These are phyloP conservation scores for Zapornia atra DNA, from an alignment of 2,113 vertebrate species.

Conservation along the genomic window DNA sequence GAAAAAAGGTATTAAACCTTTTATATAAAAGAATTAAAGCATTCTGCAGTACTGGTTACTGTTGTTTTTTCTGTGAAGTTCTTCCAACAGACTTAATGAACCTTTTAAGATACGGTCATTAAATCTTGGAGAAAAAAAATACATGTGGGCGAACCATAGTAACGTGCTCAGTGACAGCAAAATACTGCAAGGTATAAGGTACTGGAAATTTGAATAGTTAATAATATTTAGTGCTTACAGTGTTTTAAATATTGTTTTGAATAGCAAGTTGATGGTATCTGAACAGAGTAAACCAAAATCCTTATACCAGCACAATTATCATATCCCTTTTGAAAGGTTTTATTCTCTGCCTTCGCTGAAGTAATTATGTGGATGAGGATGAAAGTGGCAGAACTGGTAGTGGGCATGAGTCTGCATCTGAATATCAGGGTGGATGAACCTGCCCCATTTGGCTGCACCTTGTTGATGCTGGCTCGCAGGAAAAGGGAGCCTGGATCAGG, in stretches of 20 bases:
- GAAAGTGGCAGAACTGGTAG: neutral
- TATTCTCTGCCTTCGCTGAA: neutral
- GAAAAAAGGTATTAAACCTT: neutral
- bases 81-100: neutral
- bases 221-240: neutral
- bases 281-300: neutral
- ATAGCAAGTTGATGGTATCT: neutral
- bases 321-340: neutral
- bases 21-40: neutral
- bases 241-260: neutral
- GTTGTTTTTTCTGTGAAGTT: neutral
- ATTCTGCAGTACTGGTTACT: neutral
- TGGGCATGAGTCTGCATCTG: neutral
- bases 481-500: neutral
- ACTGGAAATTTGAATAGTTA: neutral
- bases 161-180: neutral
- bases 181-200: neutral
- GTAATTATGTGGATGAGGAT: neutral
- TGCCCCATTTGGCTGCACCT: neutral
- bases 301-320: neutral
- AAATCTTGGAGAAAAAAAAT: neutral
- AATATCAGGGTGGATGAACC: neutral
- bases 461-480: neutral
- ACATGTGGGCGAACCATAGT: neutral
- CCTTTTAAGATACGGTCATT: neutral